These are phyloP conservation scores for Macropodus opercularis DNA, from an alignment of 2,797 vertebrate genomes.

Conservation along the genomic window DNA sequence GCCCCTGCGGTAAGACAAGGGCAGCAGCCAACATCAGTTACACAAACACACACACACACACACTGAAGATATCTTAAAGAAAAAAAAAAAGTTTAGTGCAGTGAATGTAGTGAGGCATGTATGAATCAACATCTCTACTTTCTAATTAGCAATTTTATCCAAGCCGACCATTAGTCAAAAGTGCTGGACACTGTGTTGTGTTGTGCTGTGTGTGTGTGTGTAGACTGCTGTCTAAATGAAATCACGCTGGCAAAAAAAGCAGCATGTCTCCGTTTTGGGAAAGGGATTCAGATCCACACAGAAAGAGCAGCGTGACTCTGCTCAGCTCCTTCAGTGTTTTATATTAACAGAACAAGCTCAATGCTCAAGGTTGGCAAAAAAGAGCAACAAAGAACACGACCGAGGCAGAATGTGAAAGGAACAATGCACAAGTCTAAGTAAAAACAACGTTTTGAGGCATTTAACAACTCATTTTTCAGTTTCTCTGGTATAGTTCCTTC, in stretches of 20 bases:
- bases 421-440: background rate
- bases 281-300: slow-evolving; percentile 9
- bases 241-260: slow-evolving; percentile 38
- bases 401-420: background rate
- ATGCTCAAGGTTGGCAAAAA: slow-evolving; percentile 1
- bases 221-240: slow-evolving; percentile 37
- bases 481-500: too few species aligned
- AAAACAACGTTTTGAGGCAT: too few species aligned
- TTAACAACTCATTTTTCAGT: too few species aligned
- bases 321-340: slow-evolving; percentile 1
- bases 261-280: slow-evolving; percentile 22
- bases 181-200: slow-evolving; percentile 25
- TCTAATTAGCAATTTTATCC: slow-evolving; percentile 34
- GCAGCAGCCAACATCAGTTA: slow-evolving; percentile 65
- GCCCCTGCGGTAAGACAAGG: slow-evolving; percentile 66
- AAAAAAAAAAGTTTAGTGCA: slow-evolving; percentile 33
- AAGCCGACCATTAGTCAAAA: slow-evolving; percentile 34
- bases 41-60: slow-evolving; percentile 48
- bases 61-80: slow-evolving; percentile 58
- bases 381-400: background rate
- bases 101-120: slow-evolving; percentile 37
- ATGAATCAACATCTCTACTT: slow-evolving; percentile 37
- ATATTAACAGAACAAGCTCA: background rate
- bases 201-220: too few species aligned
- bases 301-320: slow-evolving; percentile 23